Evolutionary conservation across 2,888 invertebrate genomes (phyloP).

Genomic region (Cataglyphis rosenhaueri): DNA sequence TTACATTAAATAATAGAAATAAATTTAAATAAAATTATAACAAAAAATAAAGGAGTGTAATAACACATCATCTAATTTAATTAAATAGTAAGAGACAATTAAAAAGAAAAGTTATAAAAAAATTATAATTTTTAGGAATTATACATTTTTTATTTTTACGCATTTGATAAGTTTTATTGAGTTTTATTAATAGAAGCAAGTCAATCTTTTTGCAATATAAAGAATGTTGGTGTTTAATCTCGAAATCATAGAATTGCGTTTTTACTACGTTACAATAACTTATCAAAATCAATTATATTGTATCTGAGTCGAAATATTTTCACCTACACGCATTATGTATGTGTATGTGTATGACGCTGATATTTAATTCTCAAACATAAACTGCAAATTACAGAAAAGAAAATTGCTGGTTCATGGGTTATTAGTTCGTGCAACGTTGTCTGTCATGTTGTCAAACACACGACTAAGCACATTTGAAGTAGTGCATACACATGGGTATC

Average conservation of each 20-base stretch:
- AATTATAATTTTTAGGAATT: not conserved
- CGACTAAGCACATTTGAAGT: constrained; percentile 33
- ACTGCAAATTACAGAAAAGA: constrained; percentile 33
- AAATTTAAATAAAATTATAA: not conserved
- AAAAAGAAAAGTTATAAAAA: not conserved
- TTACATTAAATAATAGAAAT: not conserved
- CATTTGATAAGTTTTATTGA: not conserved
- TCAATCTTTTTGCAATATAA: not conserved
- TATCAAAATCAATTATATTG: not conserved
- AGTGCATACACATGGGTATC: constrained; percentile 55
- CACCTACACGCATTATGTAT: not conserved
- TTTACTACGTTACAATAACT: not conserved
- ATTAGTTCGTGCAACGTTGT: constrained; percentile 53
- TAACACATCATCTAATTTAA: too few relatives aligned
- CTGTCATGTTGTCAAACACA: constrained; percentile 60
- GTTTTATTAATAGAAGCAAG: not conserved
- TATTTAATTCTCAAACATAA: constrained; percentile 31
- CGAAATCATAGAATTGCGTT: not conserved
- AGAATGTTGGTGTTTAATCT: constrained; percentile 15
- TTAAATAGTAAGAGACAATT: not conserved
- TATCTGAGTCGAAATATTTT: constrained; percentile 12
- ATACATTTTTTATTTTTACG: not conserved
- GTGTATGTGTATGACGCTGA: not conserved
- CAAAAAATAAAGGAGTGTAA: too few relatives aligned
- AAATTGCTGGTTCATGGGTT: constrained; percentile 25